Evolutionary conservation across 2,113 vertebrate species (phyloP).

Genomic region (Drymodes brunneopygia): DNA sequence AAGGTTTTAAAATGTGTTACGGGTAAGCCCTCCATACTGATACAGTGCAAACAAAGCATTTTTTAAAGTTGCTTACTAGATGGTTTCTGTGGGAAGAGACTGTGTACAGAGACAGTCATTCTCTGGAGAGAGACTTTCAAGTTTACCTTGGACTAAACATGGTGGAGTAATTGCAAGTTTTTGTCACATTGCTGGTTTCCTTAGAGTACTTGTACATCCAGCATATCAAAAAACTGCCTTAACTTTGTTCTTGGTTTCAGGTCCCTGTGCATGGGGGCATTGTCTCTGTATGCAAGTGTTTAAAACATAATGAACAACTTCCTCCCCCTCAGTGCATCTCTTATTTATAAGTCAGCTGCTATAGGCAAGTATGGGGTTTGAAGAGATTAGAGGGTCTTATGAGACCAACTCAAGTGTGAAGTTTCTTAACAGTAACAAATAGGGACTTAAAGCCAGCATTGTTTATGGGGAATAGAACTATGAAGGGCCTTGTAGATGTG

Average conservation of each 20-base stretch:
- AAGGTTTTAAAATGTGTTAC: background rate
- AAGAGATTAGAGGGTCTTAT: background rate
- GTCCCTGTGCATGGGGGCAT: background rate
- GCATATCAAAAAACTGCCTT: background rate
- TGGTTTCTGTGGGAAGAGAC: background rate
- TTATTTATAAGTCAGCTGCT: conserved; percentile 33
- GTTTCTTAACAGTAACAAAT: conserved; percentile 35
- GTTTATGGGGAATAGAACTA: background rate
- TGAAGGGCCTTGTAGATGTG: background rate
- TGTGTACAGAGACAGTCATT: background rate
- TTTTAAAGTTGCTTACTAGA: conserved; percentile 26
- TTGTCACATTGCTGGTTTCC: background rate
- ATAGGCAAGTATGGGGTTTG: background rate
- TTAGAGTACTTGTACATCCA: background rate
- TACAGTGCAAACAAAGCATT: conserved; percentile 34
- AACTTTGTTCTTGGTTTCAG: background rate
- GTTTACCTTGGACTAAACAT: background rate
- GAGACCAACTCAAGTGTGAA: conserved; percentile 29
- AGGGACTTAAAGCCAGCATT: background rate
- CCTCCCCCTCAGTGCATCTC: background rate
- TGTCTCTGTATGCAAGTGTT: background rate
- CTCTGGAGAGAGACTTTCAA: background rate
- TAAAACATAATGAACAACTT: conserved; percentile 9
- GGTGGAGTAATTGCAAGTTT: background rate
- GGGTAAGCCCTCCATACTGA: background rate